Conservation (phyloP, 1,140 invertebrate species). For the Copidosoma floridanum region DNA sequence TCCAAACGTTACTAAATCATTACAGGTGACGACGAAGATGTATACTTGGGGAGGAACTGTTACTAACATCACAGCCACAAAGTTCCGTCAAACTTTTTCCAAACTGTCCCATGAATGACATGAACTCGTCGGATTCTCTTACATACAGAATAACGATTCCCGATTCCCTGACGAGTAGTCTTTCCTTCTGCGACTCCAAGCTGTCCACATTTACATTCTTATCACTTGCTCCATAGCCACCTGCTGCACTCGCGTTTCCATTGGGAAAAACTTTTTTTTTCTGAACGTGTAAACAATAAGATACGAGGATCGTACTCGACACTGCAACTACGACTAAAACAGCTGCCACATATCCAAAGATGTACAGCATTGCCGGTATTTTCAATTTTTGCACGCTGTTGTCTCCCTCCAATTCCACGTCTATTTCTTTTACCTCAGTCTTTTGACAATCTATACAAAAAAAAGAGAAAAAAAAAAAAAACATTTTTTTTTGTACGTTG, state of each 20-base stretch:
- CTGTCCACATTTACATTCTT: no score
- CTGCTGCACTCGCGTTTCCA: no score
- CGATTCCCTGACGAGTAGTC: slow-evolving; percentile 5
- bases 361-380: slow-evolving; percentile 4
- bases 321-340: slow-evolving; percentile 26
- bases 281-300: neutral
- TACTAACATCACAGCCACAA: slow-evolving; percentile 37
- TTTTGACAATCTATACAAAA: slow-evolving; percentile 25
- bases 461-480: no score
- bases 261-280: no score
- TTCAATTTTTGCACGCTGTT: slow-evolving; percentile 3
- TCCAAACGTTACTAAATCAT: no score
- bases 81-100: slow-evolving; percentile 30
- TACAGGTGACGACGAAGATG: no score
- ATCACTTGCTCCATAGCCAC: no score
- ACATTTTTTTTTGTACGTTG: no score
- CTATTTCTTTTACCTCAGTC: neutral
- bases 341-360: slow-evolving; percentile 21
- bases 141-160: slow-evolving; percentile 41
- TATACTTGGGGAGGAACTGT: no score
- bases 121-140: slow-evolving; percentile 35
- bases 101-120: slow-evolving; percentile 39
- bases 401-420: no score
- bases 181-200: slow-evolving; percentile 13
- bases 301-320: slow-evolving; percentile 1